Conservation (phyloP, 2,888 invertebrate genomes). For the Trichopoda pennipes region DNA sequence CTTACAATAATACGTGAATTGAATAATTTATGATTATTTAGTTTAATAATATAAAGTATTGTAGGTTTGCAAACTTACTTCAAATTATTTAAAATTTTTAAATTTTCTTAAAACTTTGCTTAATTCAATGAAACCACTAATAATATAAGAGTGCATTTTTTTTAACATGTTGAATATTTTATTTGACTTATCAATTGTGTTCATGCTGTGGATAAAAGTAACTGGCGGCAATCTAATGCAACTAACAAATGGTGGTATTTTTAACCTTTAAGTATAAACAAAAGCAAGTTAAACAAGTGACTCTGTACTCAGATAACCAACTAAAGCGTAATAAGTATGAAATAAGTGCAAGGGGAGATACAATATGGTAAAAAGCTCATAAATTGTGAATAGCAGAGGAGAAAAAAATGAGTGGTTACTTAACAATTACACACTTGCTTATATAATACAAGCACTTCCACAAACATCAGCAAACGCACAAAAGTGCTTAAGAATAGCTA, state of each 20-base stretch:
- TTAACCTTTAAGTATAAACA: conserved; percentile 62
- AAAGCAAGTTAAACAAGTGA: conserved; percentile 51
- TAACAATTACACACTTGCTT: conserved; percentile 38
- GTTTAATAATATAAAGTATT: too few species aligned
- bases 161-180: background rate
- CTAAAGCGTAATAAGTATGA: conserved; percentile 56
- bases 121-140: too few species aligned
- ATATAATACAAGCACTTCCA: conserved; percentile 11
- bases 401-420: conserved; percentile 38
- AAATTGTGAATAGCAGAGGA: conserved; percentile 49
- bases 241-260: conserved; percentile 62
- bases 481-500: background rate
- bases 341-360: conserved; percentile 38
- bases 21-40: too few species aligned
- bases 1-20: too few species aligned
- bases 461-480: background rate
- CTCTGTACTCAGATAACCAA: conserved; percentile 55
- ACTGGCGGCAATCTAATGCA: conserved; percentile 50
- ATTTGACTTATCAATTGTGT: conserved; percentile 4
- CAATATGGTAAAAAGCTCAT: conserved; percentile 33
- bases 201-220: conserved; percentile 2
- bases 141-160: too few species aligned
- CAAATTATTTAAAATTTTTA: too few species aligned
- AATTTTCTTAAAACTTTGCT: too few species aligned
- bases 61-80: too few species aligned